phyloP scores from a whole-genome alignment of 2,113 vertebrate genomes.

The Thamnophis sirtalis region DNA sequence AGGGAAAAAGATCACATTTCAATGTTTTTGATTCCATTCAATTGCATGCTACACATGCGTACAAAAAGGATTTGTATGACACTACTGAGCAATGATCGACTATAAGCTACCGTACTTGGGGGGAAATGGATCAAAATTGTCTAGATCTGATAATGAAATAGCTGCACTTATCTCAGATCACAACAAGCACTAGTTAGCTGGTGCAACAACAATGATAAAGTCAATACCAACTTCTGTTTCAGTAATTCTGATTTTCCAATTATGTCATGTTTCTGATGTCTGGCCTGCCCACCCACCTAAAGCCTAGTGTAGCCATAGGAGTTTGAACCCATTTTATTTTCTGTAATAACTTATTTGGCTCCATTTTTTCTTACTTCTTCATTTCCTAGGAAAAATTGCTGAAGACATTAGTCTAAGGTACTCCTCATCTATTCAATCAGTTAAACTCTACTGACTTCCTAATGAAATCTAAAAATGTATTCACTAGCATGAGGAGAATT shows the following conservation, averaged over 20 bases:
- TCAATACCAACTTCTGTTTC: not conserved
- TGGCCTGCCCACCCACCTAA: not conserved
- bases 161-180: not conserved
- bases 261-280: not conserved
- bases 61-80: not conserved
- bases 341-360: not conserved
- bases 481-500: not conserved
- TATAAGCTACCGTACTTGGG: not conserved
- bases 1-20: not conserved
- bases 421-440: not conserved
- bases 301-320: not conserved
- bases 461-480: not conserved
- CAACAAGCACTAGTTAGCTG: not conserved
- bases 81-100: not conserved
- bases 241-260: not conserved
- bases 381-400: not conserved
- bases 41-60: not conserved
- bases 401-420: not conserved
- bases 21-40: not conserved
- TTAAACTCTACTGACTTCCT: not conserved
- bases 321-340: not conserved
- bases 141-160: not conserved
- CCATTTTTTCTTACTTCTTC: not conserved
- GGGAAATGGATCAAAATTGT: not conserved
- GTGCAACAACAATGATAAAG: not conserved